A percentile compares a stretch with the other conserved stretches of the same genome.
phyloP scores from a whole-genome alignment of 2,888 invertebrate genomes.

The Arge pagana region DNA sequence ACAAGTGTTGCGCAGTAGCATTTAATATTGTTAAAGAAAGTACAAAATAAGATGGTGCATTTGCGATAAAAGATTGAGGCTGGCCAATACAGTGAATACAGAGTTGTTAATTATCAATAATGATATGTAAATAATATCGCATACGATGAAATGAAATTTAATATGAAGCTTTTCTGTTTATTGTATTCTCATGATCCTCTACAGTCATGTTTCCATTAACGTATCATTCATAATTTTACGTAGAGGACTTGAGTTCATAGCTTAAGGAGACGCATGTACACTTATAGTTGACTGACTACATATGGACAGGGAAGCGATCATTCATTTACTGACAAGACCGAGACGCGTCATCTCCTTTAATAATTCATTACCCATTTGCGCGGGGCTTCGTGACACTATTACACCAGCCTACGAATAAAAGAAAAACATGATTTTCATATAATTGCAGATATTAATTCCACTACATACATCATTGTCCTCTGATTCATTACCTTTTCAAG shows the following conservation, averaged over 20 bases:
- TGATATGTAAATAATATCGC: background rate
- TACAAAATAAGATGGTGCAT: slow-evolving; percentile 4
- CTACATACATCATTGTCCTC: too few species aligned
- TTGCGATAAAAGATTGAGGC: slow-evolving; percentile 5
- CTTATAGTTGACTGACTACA: slow-evolving; percentile 12
- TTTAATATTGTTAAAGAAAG: slow-evolving; percentile 2
- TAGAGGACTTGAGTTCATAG: slow-evolving; percentile 15
- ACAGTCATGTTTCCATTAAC: slow-evolving; percentile 12
- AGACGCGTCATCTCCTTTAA: slow-evolving; percentile 87
- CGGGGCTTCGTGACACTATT: slow-evolving; percentile 92
- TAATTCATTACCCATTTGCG: slow-evolving; percentile 91
- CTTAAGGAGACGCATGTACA: slow-evolving; percentile 17
- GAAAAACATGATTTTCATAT: background rate
- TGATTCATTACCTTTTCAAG: slow-evolving; percentile 72
- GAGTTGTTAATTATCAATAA: too few species aligned
- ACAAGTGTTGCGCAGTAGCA: background rate
- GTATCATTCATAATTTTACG: slow-evolving; percentile 3
- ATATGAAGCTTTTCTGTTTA: slow-evolving; percentile 15
- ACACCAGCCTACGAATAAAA: slow-evolving; percentile 75
- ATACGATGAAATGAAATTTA: slow-evolving; percentile 1
- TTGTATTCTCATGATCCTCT: slow-evolving; percentile 8
- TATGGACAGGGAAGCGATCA: slow-evolving; percentile 4
- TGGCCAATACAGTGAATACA: too few species aligned
- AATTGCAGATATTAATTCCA: too few species aligned
- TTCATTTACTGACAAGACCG: slow-evolving; percentile 57